Evolutionary conservation across 1,140 invertebrate genomes (phyloP).

Genomic region (Agrilus planipennis): DNA sequence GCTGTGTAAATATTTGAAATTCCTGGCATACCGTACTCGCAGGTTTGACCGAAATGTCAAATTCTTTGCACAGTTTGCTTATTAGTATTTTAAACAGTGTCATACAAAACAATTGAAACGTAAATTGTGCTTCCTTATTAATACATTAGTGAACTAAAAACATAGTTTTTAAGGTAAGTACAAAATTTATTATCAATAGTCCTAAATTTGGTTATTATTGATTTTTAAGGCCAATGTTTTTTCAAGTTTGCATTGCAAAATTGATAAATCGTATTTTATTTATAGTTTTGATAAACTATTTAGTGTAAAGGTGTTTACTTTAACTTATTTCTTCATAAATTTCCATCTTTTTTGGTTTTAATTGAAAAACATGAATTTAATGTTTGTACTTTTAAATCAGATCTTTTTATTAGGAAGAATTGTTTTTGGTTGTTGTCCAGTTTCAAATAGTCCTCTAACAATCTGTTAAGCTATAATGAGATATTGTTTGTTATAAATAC

Average conservation of each 20-base stretch:
- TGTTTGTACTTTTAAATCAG: conserved; percentile 31
- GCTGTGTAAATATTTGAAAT: conserved; percentile 35
- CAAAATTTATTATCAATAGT: too few species aligned
- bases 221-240: too few species aligned
- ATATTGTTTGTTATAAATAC: background rate
- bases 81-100: conserved; percentile 26
- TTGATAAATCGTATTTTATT: too few species aligned
- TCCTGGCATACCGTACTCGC: conserved; percentile 32
- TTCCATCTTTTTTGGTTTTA: background rate
- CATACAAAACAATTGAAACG: conserved; percentile 19
- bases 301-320: too few species aligned
- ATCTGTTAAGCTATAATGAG: conserved; percentile 24
- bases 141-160: too few species aligned
- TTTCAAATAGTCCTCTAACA: conserved; percentile 35
- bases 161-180: too few species aligned
- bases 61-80: conserved; percentile 34
- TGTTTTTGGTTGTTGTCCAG: conserved; percentile 39
- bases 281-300: too few species aligned
- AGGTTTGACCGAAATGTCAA: conserved; percentile 38
- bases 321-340: too few species aligned
- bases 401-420: conserved; percentile 41
- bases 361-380: background rate
- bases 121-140: too few species aligned
- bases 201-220: too few species aligned
- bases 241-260: too few species aligned